Conservation (phyloP, 2,797 vertebrate species). For the Enteromius mattozi region DNA sequence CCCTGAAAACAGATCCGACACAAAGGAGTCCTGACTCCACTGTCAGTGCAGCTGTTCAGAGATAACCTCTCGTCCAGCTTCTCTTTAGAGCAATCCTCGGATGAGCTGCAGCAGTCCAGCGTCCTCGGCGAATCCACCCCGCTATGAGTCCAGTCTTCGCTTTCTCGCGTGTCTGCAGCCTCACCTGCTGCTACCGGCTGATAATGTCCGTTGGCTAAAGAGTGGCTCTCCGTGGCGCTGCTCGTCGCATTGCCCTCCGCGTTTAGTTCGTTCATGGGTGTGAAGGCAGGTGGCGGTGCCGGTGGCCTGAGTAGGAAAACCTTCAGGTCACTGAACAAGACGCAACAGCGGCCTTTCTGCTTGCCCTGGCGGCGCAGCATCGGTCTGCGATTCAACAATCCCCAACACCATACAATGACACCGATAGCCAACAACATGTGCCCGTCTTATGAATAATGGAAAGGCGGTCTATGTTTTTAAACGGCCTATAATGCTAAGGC, state of each 20-base stretch:
- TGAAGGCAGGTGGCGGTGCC: conserved; percentile 71
- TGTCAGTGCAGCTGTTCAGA: conserved; percentile 85
- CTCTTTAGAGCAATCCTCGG: conserved; percentile 83
- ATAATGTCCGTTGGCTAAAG: conserved; percentile 68
- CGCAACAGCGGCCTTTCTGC: conserved; percentile 87
- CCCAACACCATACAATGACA: conserved; percentile 77
- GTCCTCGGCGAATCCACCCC: conserved; percentile 71
- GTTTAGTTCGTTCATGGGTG: conserved; percentile 78
- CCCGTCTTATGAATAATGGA: conserved; percentile 60
- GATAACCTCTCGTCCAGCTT: conserved; percentile 84
- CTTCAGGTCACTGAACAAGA: conserved; percentile 89
- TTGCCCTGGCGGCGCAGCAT: conserved; percentile 87
- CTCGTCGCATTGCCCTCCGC: conserved; percentile 59
- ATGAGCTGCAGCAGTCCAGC: conserved; percentile 78
- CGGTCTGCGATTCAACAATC: conserved; percentile 79
- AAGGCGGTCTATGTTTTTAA: conserved; percentile 39
- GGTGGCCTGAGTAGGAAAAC: conserved; percentile 81
- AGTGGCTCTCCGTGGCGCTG: conserved; percentile 67
- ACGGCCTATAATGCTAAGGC: conserved; percentile 15
- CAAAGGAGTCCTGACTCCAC: conserved; percentile 86
- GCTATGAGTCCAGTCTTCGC: conserved; percentile 70
- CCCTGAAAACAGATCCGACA: conserved; percentile 92
- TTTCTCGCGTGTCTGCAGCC: conserved; percentile 66
- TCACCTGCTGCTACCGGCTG: conserved; percentile 68
- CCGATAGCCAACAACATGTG: conserved; percentile 84